Evolutionary conservation across 2,113 vertebrate species (phyloP).

Genomic region (Phaethon lepturus): DNA sequence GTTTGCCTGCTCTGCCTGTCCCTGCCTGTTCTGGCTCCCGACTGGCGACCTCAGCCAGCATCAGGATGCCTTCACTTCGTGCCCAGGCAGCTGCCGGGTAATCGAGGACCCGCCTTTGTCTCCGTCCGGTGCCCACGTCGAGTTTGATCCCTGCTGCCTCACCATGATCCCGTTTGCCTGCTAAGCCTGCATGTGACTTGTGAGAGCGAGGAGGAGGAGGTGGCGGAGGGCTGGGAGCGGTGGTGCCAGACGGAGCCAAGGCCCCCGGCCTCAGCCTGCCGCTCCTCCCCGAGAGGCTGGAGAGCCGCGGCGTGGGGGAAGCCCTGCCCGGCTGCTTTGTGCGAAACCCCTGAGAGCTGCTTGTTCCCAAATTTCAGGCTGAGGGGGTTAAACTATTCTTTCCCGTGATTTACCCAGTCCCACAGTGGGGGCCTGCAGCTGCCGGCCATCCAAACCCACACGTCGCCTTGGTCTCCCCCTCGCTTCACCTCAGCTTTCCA

Average conservation of each 20-base stretch:
- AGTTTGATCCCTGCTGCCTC: neutral
- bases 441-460: neutral
- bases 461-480: fast-evolving
- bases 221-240: neutral
- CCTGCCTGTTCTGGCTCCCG: neutral
- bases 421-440: neutral
- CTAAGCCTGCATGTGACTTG: fast-evolving
- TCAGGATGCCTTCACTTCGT: neutral
- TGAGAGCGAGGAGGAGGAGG: neutral
- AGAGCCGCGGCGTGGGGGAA: fast-evolving
- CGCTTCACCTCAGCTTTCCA: neutral
- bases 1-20: neutral
- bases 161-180: neutral
- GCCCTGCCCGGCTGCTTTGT: neutral
- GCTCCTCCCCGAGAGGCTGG: neutral
- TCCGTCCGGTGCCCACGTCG: fast-evolving
- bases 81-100: neutral
- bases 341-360: neutral
- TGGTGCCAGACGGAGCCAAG: neutral
- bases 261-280: fast-evolving
- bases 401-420: neutral
- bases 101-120: neutral
- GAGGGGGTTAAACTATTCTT: neutral
- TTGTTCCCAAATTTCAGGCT: neutral
- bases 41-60: neutral